Conservation (phyloP, 2,113 vertebrate species). For the Neolamprologus caudopunctatus region DNA sequence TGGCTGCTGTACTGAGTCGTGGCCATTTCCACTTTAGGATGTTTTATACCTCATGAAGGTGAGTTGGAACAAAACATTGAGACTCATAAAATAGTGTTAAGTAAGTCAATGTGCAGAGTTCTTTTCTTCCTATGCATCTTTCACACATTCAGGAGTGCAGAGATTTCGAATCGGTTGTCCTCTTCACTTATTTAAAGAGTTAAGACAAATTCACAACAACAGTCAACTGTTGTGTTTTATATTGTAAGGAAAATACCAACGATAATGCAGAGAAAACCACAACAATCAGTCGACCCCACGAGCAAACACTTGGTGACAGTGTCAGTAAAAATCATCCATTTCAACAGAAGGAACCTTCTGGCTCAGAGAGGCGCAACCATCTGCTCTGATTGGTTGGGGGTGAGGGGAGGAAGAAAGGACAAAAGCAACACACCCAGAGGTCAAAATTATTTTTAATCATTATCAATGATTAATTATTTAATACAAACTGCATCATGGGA, state of each 20-base stretch:
- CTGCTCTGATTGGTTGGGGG: background rate
- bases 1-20: fast-evolving
- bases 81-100: background rate
- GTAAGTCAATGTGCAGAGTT: fast-evolving
- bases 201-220: background rate
- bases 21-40: background rate
- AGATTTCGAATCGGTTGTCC: background rate
- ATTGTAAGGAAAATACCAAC: background rate
- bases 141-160: background rate
- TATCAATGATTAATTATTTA: background rate
- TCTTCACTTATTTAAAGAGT: background rate
- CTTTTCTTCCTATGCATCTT: background rate
- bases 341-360: background rate
- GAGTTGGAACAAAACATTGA: background rate
- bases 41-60: background rate
- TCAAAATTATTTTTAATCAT: background rate
- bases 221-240: background rate
- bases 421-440: background rate
- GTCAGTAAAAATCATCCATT: background rate
- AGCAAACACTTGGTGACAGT: background rate
- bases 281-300: background rate
- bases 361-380: background rate
- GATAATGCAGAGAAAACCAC: background rate
- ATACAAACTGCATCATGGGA: background rate
- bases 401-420: background rate